Evolutionary conservation across 1,140 invertebrate species (phyloP), one percentile per base, ranked within the genome.

Genomic region (Drosophila elegans): DNA sequence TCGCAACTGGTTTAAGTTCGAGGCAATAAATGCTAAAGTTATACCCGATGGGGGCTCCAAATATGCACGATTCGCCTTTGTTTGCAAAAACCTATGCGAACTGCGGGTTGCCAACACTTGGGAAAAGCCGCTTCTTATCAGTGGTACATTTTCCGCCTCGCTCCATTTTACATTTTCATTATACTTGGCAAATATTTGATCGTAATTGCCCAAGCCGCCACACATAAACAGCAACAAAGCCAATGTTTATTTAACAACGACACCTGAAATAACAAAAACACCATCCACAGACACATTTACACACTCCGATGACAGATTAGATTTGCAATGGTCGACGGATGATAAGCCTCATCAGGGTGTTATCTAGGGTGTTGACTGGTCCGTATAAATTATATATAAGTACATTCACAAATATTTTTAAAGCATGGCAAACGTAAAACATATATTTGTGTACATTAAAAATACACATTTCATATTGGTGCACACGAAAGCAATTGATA

Each of bases 151-250:
- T 34, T 64, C 44, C 34, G 60, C 42, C 55, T 52, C 52, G 56
- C 56, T 78, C 29, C 36, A 51, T 57, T 81, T 81, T 57, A 66
- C 74, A 62, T 77, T 66, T 82, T 59, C 57, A 80, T 62, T 61
- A 74, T 51, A 29, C 45, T 66, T 16, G 13, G 49, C 53, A 88
- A 85, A 85, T 85, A 89, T 88, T 88, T 83, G 52, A 72, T 51
- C 45, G 36, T 69, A 74, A 66, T 75, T 54, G 56, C 49, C 56
- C 69, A 59, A 48, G 34, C 54, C 48, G 48, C 27, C 45, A 41
- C 56, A 42, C 38, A 64, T 54, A 46, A 45, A 44, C 29, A 66
- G 11, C 54, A 60, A 46, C 68, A 57, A 57, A 59, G 36, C 53
- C 42, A 75, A 75, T 75, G 54, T 72, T 60, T 60, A 73, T 57